phyloP scores from a whole-genome alignment of 2,888 invertebrate genomes.

The Copidosoma aretas region DNA sequence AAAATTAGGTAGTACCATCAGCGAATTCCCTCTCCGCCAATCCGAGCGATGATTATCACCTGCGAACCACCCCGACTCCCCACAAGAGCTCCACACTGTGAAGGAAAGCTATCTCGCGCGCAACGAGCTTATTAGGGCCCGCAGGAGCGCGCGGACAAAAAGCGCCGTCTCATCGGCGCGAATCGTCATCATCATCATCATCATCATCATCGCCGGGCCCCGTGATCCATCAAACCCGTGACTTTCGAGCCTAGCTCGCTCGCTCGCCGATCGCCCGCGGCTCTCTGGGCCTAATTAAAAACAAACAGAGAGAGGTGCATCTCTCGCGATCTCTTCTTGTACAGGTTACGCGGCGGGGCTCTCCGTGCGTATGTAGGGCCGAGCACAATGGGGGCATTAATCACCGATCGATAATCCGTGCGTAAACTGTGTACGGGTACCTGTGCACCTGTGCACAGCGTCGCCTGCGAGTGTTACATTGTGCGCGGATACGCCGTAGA shows the following conservation, averaged over 20 bases:
- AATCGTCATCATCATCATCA: neutral
- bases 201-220: neutral
- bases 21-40: neutral
- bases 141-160: slow-evolving; percentile 11
- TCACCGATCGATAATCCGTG: slow-evolving; percentile 33
- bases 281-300: slow-evolving; percentile 39
- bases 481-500: neutral
- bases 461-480: neutral
- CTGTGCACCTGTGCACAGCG: neutral
- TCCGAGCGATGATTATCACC: neutral
- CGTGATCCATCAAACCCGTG: slow-evolving; percentile 35
- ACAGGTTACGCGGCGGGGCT: no score
- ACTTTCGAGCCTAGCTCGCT: neutral
- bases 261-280: slow-evolving; percentile 21
- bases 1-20: no score
- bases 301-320: slow-evolving; percentile 36
- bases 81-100: no score
- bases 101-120: neutral
- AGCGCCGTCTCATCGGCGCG: slow-evolving; percentile 5
- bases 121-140: slow-evolving; percentile 35
- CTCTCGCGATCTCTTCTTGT: slow-evolving; percentile 9
- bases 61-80: slow-evolving; percentile 4
- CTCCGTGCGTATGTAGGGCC: neutral
- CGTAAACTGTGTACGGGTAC: neutral
- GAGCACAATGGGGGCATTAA: slow-evolving; percentile 38